Evolutionary conservation across 2,888 invertebrate genomes (phyloP).

Genomic region (Augiades crinisus): DNA sequence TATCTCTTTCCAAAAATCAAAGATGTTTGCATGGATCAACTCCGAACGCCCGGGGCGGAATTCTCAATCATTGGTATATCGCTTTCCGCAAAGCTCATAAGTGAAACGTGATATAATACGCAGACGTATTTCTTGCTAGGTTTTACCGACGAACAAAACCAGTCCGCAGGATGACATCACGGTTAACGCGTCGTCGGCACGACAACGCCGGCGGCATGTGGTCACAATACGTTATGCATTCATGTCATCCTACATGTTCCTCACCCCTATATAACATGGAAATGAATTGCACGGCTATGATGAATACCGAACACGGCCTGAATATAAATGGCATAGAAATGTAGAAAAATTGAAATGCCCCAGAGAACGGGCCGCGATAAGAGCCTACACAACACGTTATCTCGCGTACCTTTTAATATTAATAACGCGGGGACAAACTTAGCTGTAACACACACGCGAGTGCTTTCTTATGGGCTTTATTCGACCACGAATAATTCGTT

Average conservation of each 20-base stretch:
- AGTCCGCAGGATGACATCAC: slow-evolving; percentile 9
- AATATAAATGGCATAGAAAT: slow-evolving; percentile 56
- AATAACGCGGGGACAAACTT: slow-evolving; percentile 5
- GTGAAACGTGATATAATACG: no score
- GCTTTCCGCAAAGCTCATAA: no score
- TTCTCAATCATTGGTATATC: no score
- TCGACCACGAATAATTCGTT: neutral
- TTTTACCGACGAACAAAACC: neutral
- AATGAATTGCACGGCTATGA: slow-evolving; percentile 69
- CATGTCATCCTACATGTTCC: slow-evolving; percentile 45
- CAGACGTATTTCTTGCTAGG: no score
- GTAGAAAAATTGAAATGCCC: slow-evolving; percentile 52
- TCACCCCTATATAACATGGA: slow-evolving; percentile 57
- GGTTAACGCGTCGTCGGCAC: slow-evolving; percentile 25
- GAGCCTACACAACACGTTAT: slow-evolving; percentile 26
- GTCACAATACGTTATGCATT: slow-evolving; percentile 31
- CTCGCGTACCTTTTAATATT: slow-evolving; percentile 13
- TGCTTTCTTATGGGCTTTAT: slow-evolving; percentile 3
- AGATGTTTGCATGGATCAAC: no score
- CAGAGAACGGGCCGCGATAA: slow-evolving; percentile 48
- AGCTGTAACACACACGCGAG: slow-evolving; percentile 3
- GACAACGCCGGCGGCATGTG: slow-evolving; percentile 17
- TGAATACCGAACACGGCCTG: slow-evolving; percentile 60
- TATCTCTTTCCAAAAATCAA: no score
- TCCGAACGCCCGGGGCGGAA: no score